A percentile compares a stretch with the other conserved stretches of the same genome.
phyloP scores from a whole-genome alignment of 2,888 invertebrate species.

The Vannuccia rotundouncinata region DNA sequence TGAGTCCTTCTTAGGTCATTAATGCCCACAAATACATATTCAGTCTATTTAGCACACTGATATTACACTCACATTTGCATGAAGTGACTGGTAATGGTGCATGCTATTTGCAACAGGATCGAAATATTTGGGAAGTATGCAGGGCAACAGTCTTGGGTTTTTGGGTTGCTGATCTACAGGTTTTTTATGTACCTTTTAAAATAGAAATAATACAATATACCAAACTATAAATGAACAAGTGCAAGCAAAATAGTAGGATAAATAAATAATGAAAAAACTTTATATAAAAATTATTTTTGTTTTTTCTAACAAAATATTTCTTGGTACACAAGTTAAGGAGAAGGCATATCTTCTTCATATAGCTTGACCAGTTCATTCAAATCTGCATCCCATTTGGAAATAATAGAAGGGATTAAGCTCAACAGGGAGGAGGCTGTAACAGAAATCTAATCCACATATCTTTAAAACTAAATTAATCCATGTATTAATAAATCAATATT shows the following conservation, averaged over 20 bases:
- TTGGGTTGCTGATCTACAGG: constrained; percentile 9
- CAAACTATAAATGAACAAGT: constrained; percentile 5
- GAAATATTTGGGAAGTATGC: constrained; percentile 3
- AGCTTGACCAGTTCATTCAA: not conserved
- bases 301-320: constrained; percentile 14
- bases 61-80: no score
- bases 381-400: not conserved
- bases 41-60: constrained; percentile 7
- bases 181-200: constrained; percentile 4
- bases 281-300: constrained; percentile 11
- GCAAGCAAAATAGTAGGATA: not conserved
- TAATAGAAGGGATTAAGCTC: not conserved
- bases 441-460: not conserved
- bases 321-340: constrained; percentile 14
- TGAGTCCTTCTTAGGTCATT: constrained; percentile 20
- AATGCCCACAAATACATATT: no score
- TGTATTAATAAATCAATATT: not conserved
- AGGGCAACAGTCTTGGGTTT: constrained; percentile 16
- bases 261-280: constrained; percentile 21
- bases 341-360: constrained; percentile 26
- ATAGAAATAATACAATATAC: constrained; percentile 26
- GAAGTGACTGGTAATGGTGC: constrained; percentile 20
- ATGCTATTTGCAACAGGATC: constrained; percentile 24
- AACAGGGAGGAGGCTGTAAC: not conserved
- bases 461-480: not conserved